Evolutionary conservation across 2,797 vertebrate species (phyloP).

Genomic region (Liparis tanakae): DNA sequence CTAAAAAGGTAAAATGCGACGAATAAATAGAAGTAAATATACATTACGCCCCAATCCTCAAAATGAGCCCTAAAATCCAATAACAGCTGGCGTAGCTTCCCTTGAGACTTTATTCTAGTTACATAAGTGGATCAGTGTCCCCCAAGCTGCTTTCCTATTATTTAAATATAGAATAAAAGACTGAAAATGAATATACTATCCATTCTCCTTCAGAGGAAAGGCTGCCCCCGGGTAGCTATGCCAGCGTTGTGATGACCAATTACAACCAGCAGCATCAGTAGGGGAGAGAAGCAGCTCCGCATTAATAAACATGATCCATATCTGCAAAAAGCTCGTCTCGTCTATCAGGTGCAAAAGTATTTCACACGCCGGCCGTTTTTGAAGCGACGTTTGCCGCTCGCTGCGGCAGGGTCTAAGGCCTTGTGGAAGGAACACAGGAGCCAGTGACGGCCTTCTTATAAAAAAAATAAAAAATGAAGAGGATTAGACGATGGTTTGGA

Average conservation of each 20-base stretch:
- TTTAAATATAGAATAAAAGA: conserved; percentile 44
- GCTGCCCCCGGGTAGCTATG: conserved; percentile 37
- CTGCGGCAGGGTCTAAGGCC: conserved; percentile 72
- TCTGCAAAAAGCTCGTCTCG: conserved; percentile 44
- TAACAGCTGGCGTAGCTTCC: conserved; percentile 44
- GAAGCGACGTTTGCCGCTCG: conserved; percentile 54
- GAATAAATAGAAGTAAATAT: conserved; percentile 84
- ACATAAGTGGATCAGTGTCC: conserved; percentile 29
- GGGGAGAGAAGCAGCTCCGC: conserved; percentile 55
- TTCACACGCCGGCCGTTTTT: conserved; percentile 57
- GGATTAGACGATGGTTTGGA: conserved; percentile 26
- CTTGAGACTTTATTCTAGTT: conserved; percentile 27
- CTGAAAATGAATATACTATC: conserved; percentile 2
- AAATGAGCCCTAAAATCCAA: conserved; percentile 63
- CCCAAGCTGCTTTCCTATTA: conserved; percentile 32
- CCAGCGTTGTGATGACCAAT: conserved; percentile 44
- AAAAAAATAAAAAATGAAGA: background rate
- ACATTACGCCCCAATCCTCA: conserved; percentile 52
- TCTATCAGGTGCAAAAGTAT: conserved; percentile 44
- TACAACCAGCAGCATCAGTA: conserved; percentile 47
- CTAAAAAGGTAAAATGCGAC: conserved; percentile 66
- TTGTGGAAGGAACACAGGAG: conserved; percentile 56
- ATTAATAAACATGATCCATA: conserved; percentile 52
- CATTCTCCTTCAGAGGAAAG: conserved; percentile 23
- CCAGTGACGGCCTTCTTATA: conserved; percentile 41